Evolutionary conservation across 2,113 vertebrate genomes (phyloP).

Genomic region (Chloebia gouldiae): DNA sequence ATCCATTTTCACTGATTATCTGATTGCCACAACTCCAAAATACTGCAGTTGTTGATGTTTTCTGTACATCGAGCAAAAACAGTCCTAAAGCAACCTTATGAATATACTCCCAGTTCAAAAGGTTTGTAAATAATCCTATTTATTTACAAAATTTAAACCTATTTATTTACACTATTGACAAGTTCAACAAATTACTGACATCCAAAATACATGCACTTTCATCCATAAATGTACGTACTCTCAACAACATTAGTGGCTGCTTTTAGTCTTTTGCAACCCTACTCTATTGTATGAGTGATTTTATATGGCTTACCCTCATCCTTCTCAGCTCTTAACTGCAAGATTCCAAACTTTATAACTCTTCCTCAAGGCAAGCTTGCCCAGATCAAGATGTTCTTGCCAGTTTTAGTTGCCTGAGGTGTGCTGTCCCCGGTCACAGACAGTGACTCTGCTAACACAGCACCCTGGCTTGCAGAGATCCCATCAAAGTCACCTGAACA

Average conservation of each 20-base stretch:
- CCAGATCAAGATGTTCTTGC: not conserved
- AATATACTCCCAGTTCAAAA: not conserved
- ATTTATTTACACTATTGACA: not conserved
- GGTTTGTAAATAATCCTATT: not conserved
- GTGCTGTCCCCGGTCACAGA: not conserved
- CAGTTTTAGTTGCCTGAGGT: not conserved
- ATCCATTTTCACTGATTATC: not conserved
- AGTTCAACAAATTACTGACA: not conserved
- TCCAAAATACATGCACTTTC: not conserved
- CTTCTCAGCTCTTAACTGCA: not conserved
- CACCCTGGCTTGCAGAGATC: not conserved
- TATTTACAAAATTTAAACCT: not conserved
- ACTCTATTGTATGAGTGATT: not conserved
- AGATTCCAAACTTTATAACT: not conserved
- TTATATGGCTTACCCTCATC: not conserved
- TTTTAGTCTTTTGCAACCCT: not conserved
- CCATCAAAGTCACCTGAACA: not conserved
- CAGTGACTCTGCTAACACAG: not conserved
- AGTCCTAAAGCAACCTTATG: not conserved
- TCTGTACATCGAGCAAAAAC: not conserved
- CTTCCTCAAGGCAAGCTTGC: not conserved
- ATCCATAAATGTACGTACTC: not conserved
- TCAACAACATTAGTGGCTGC: not conserved
- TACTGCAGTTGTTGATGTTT: not conserved
- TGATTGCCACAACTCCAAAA: not conserved